Conservation (phyloP, 37 sponge, comb jelly and placozoan genomes). For the Beroe forskalii region DNA sequence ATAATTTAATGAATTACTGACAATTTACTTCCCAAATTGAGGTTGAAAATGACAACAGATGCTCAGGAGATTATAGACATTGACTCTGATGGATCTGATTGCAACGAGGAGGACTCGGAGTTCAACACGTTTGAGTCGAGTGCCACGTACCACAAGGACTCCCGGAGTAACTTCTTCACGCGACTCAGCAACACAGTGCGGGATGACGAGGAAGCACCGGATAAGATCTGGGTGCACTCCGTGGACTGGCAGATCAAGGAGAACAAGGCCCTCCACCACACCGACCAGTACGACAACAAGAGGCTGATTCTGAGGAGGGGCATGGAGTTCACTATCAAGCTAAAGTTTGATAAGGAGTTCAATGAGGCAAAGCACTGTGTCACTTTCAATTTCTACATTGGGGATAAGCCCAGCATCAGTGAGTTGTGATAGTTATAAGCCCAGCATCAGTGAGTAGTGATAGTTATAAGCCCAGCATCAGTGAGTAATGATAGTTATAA, state of each 20-base stretch:
- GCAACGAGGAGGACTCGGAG: constrained; percentile 5
- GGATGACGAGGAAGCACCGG: constrained; percentile 10
- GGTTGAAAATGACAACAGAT: constrained; percentile 29
- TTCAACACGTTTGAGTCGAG: constrained; percentile 9
- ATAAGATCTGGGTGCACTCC: constrained; percentile 20
- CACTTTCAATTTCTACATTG: constrained; percentile 29
- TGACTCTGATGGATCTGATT: constrained; percentile 47
- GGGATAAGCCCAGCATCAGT: constrained; percentile 41
- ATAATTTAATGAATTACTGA: no score
- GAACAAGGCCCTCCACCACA: not conserved
- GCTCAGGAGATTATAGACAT: constrained; percentile 52
- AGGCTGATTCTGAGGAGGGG: constrained; percentile 28
- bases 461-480: no score
- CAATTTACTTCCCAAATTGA: no score
- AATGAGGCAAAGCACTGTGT: constrained; percentile 10
- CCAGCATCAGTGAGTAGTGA: no score
- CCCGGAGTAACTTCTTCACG: constrained; percentile 4
- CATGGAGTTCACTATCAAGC: constrained; percentile 28
- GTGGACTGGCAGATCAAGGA: constrained; percentile 24
- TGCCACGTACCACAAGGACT: constrained; percentile 13
- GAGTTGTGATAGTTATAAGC: no score
- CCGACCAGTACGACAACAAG: constrained; percentile 61
- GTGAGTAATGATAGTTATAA: no score
- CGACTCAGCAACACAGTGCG: constrained; percentile 49
- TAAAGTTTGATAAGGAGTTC: constrained; percentile 50